phyloP scores from a whole-genome alignment of 2,797 vertebrate species.

The Smutsia temminckii region DNA sequence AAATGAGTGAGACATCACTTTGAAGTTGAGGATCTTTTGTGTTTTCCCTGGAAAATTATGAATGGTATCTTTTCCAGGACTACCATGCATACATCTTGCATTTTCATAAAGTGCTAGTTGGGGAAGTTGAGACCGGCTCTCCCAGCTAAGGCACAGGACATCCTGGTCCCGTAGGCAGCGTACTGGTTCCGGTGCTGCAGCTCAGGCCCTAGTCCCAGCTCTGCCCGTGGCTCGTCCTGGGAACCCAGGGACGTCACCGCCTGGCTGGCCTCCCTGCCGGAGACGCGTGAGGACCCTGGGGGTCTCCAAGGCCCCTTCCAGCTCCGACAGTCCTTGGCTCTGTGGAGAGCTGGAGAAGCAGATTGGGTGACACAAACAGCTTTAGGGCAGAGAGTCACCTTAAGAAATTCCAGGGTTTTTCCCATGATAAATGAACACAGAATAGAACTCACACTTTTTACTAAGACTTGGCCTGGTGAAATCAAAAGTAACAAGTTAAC shows the following conservation, averaged over 20 bases:
- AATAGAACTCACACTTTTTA: not conserved
- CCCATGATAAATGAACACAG: not conserved
- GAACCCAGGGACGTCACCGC: not conserved
- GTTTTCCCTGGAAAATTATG: conserved; percentile 12
- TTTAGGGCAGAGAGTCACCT: not conserved
- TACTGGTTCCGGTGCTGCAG: not conserved
- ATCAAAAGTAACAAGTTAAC: conserved; percentile 13
- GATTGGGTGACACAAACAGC: not conserved
- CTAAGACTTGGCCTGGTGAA: not conserved
- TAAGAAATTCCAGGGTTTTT: conserved; percentile 42
- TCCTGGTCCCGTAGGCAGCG: not conserved
- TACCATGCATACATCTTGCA: not conserved
- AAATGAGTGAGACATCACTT: not conserved
- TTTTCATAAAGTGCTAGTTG: not conserved
- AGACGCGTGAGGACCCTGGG: not conserved
- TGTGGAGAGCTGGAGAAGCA: conserved; percentile 1
- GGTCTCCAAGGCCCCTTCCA: not conserved
- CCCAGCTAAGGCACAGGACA: not conserved
- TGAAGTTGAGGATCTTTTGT: conserved; percentile 29
- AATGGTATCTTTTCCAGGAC: not conserved
- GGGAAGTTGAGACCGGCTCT: not conserved
- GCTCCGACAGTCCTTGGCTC: not conserved
- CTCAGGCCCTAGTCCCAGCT: not conserved
- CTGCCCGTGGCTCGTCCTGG: not conserved
- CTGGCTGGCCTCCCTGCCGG: not conserved